Percentiles rank a stretch among this genome's conserved stretches.
These are phyloP conservation scores for Carduelis carduelis DNA, from an alignment of 2,797 vertebrate species.

Conservation along the genomic window DNA sequence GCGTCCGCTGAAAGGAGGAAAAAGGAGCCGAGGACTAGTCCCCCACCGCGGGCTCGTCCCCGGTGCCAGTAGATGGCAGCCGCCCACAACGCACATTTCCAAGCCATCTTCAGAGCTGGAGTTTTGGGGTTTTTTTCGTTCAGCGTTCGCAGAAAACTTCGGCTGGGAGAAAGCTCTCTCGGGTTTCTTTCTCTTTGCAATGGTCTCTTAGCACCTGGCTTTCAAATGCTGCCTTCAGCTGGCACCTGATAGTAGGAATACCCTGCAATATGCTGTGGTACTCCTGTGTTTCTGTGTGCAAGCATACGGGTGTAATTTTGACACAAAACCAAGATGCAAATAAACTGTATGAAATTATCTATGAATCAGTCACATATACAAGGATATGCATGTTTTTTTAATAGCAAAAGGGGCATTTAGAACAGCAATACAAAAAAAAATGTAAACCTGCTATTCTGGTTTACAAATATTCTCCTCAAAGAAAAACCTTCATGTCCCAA, in stretches of 20 bases:
- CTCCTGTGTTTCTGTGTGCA: background rate
- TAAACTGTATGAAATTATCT: background rate
- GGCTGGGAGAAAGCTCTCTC: background rate
- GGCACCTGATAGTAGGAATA: background rate
- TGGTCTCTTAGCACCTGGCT: background rate
- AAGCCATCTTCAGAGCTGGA: fast-evolving
- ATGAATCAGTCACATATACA: background rate
- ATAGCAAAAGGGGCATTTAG: background rate
- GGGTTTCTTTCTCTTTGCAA: background rate
- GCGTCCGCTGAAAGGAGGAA: background rate
- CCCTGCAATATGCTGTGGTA: fast-evolving
- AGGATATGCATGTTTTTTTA: fast-evolving
- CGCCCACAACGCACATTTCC: slow-evolving; percentile 52
- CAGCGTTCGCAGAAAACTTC: background rate
- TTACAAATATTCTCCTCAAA: background rate
- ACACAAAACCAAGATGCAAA: background rate
- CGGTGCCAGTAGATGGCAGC: slow-evolving; percentile 73
- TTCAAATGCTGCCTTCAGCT: background rate
- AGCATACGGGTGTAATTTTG: background rate
- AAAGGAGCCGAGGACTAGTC: background rate
- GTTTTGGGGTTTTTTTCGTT: fast-evolving
- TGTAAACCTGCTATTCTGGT: background rate
- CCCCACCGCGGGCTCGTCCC: background rate
- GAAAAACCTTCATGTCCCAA: background rate
- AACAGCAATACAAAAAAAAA: background rate